Conservation (phyloP, 2,113 vertebrate species). For the Thunnus thynnus region DNA sequence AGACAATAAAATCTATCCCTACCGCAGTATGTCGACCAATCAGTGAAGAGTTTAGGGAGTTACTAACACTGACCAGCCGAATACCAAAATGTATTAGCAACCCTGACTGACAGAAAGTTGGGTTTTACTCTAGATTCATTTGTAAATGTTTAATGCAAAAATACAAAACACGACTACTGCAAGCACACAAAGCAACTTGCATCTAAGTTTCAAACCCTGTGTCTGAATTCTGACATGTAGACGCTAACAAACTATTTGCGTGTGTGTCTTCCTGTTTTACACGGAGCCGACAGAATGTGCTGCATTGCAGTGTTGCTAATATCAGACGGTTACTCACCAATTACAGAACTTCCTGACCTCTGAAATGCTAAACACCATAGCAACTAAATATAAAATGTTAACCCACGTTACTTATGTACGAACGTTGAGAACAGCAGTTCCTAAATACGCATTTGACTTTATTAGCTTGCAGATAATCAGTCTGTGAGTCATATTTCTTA, state of each 20-base stretch:
- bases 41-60: background rate
- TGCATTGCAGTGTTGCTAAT: background rate
- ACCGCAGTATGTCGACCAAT: background rate
- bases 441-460: background rate
- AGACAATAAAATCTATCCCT: background rate
- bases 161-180: background rate
- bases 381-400: constrained; percentile 2
- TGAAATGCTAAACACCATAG: constrained; percentile 11
- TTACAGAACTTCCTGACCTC: constrained; percentile 3
- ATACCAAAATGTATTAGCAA: constrained; percentile 19
- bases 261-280: constrained; percentile 32
- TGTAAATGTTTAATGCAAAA: background rate
- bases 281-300: constrained; percentile 39
- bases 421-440: background rate
- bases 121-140: background rate
- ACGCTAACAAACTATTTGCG: constrained; percentile 26
- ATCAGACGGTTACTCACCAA: constrained; percentile 25
- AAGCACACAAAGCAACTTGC: background rate
- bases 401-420: background rate
- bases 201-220: background rate
- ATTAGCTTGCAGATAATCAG: background rate
- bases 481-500: background rate
- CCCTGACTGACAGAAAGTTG: background rate
- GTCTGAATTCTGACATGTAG: constrained; percentile 47
- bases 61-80: background rate